phyloP scores from a whole-genome alignment of 2,888 invertebrate species.

The Parochlus steinenii region DNA sequence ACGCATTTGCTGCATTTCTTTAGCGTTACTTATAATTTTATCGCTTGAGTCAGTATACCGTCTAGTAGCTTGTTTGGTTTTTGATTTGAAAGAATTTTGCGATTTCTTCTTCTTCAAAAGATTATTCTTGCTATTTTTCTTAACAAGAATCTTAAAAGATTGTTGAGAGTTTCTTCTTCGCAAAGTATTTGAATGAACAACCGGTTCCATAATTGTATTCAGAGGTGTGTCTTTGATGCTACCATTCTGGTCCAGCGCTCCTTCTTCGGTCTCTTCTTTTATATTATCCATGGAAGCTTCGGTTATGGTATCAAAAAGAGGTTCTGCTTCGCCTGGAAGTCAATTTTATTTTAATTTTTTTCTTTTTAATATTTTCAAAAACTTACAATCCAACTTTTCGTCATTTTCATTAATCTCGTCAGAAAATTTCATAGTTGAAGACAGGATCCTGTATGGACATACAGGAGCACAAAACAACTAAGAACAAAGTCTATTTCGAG shows the following conservation, averaged over 20 bases:
- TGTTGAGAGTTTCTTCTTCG: constrained; percentile 61
- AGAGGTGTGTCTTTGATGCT: constrained; percentile 8
- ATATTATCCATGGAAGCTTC: constrained; percentile 17
- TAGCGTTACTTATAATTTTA: constrained; percentile 75
- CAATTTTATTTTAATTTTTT: too few species aligned
- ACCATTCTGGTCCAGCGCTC: constrained; percentile 11
- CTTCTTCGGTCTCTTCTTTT: constrained; percentile 13
- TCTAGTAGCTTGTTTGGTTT: constrained; percentile 46
- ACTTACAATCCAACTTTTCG: too few species aligned
- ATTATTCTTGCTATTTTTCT: constrained; percentile 39
- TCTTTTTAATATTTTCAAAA: too few species aligned
- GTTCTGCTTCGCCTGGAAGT: constrained; percentile 18
- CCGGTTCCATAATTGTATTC: constrained; percentile 2
- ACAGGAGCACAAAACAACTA: too few species aligned
- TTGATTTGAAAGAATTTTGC: too few species aligned
- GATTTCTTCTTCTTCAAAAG: constrained; percentile 37
- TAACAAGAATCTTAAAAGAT: constrained; percentile 35
- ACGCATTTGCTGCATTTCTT: constrained; percentile 79
- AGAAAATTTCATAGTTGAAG: too few species aligned
- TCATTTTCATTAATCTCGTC: too few species aligned
- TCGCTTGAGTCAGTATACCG: constrained; percentile 84
- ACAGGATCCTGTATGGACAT: too few species aligned
- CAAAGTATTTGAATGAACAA: constrained; percentile 21
- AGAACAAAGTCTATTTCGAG: too few species aligned
- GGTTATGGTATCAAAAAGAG: constrained; percentile 19